Percentiles rank a stretch among this genome's conserved stretches.
phyloP scores from a whole-genome alignment of 2,888 invertebrate species.

The Meghimatium bilineatum region DNA sequence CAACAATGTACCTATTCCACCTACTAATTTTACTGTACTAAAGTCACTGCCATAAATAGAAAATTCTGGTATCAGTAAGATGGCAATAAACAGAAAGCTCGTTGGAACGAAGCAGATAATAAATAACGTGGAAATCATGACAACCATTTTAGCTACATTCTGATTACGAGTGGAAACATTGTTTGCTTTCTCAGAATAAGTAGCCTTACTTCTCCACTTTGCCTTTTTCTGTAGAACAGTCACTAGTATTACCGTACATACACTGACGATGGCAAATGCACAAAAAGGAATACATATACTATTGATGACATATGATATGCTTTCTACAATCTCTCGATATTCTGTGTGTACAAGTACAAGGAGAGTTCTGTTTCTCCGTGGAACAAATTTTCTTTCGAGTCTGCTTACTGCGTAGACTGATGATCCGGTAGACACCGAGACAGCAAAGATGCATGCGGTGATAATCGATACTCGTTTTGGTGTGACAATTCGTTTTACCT shows the following conservation, averaged over 20 bases:
- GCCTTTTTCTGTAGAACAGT: not conserved
- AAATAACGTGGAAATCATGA: no score
- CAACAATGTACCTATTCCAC: no score
- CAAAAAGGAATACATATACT: not conserved
- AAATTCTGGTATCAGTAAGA: no score
- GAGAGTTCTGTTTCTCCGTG: not conserved
- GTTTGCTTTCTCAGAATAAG: no score
- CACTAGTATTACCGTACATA: not conserved
- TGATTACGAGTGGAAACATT: no score
- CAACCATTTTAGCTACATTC: no score
- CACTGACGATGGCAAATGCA: not conserved
- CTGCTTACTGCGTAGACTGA: not conserved
- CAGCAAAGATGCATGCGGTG: not conserved
- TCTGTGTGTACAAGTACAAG: not conserved
- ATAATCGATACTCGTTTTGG: not conserved
- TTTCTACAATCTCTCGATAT: not conserved
- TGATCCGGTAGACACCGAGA: not conserved
- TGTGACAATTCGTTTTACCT: not conserved
- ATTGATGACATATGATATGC: not conserved
- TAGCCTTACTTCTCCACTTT: constrained; percentile 1
- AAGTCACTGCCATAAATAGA: no score
- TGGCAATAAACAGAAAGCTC: no score
- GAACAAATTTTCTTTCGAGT: not conserved
- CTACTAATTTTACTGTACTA: no score
- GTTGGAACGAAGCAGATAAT: no score